Evolutionary conservation across 2,888 invertebrate species (phyloP), one percentile per base, ranked within the genome.

Genomic region (Sarcophaga carnaria): DNA sequence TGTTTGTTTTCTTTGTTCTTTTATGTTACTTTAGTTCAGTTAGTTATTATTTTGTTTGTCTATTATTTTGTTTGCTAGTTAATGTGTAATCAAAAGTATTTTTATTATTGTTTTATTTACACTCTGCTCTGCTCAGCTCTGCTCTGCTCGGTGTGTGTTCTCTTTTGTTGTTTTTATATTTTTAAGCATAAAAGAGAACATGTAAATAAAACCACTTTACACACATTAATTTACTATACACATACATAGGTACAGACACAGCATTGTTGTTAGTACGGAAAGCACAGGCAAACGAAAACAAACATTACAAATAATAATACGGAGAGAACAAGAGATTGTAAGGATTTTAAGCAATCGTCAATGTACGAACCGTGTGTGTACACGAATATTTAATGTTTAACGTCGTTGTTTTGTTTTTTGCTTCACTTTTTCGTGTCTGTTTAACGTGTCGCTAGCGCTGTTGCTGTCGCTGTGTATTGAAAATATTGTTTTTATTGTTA

Each of bases 321-420:
- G 17, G 0, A 17, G 12, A 54, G 5, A 54, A 3, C 14, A 70
- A 76, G 66, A 79, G 74, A 74, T 74, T 84, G 79, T 60, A 70
- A 47, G 75, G 79, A 84, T 79, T 84, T 80, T 64, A 75, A 75
- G 62, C 70, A 80, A 75, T 80, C 69, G 75, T 75, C 27, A 59
- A 11, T 45, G 67, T 74, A 75, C 17, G 4, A 54, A 54, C 17
- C 69, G 59, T 64, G 17, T 66, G 67, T 60, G 60, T 77, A 76
- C 62, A 66, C 59, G 76, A 72, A 66, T 80, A 45, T 72, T 80
- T 72, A 47, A 71, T 76, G 47, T 47, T 71, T 72, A 59, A 76
- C 3, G 22, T 54, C 5, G 70, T 66, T 27, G 45, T 37, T 22
- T 17, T 17, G 63, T 76, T 45, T 49, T 76, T 20, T 11, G 3